A percentile compares a stretch with the other conserved stretches of the same genome.
Evolutionary conservation across 2,797 vertebrate genomes (phyloP).

Genomic region (Halcyon smyrnensis): DNA sequence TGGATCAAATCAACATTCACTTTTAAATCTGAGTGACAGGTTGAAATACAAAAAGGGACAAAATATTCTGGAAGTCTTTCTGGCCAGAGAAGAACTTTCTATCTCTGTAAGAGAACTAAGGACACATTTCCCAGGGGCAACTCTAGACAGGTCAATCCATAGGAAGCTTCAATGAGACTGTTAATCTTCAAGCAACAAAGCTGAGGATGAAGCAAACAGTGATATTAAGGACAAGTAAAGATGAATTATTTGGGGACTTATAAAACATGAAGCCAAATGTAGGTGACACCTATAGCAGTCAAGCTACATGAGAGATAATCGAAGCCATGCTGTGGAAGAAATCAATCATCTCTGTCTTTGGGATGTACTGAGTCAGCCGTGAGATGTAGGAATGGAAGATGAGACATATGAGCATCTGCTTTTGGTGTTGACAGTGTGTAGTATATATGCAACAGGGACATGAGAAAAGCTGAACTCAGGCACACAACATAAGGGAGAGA

Average conservation of each 20-base stretch:
- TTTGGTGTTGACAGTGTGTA: neutral
- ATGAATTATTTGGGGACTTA: neutral
- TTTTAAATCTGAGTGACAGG: conserved; percentile 8
- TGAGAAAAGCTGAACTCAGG: neutral
- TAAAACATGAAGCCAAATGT: neutral
- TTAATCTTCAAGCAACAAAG: neutral
- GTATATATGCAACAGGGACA: neutral
- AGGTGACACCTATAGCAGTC: neutral
- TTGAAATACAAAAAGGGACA: conserved; percentile 4
- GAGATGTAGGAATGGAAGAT: neutral
- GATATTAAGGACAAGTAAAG: neutral
- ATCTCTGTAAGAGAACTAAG: neutral
- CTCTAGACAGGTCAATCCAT: neutral
- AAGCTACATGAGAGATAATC: neutral
- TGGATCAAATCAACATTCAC: neutral
- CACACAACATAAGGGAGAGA: neutral
- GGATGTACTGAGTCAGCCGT: neutral
- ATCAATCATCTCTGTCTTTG: fast-evolving
- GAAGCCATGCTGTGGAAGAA: neutral
- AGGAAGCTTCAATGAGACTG: neutral
- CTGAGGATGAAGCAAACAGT: neutral
- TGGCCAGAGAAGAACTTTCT: neutral
- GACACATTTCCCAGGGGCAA: neutral
- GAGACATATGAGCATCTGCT: neutral
- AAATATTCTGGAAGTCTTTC: conserved; percentile 51